Base-by-base conservation (phyloP, 2,797 vertebrate genomes). In the Xerus rutilus region DNA sequence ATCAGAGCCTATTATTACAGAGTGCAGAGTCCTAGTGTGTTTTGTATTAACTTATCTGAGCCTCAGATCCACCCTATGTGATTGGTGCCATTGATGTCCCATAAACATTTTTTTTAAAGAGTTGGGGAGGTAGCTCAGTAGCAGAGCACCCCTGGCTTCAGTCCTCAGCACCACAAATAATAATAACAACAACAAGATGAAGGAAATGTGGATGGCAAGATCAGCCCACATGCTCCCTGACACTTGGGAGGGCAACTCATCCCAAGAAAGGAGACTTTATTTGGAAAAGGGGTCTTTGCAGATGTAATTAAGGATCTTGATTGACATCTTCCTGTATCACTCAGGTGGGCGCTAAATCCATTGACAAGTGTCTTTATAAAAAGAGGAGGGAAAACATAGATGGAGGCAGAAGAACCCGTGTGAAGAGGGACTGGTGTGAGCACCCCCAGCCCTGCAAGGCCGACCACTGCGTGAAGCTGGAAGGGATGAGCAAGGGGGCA, bases 1-100 rank as follows among this genome's bases (percentile, higher is more conserved):
- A 11, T 13, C 1, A 45, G 0, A 28, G 59, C 35, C 45, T 14
- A 9, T 28, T 32, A 74, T 81, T 12, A 25, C 0, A 0, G 15
- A 11, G 39, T 20, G 13, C 4, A 2, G n/a, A 28, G 15, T 14
- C 17, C 43, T 32, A 3, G n/a, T 15, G 5, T 8, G 39, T 23
- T 45, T 54, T 25, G 3, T 0, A 1, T 25, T 18, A 54, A 18
- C 23, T 45, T 70, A 59, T n/a, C 47, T 47, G 30, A 74, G 11
- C 6, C 59, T 72, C 81, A 7, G 11, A 54, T 28, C 4, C 39
- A 28, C 49, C 17, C 13, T 45, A 1, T 7, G 35, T 43, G 14
- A 32, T 28, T 81, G 25, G 7, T 23, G 25, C n/a, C 13, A 32
- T 43, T n/a, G 47, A 89, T 14, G 74, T 13, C 15, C 32, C 57